Percentiles rank a stretch among this genome's conserved stretches.
Conservation (phyloP, 2,797 vertebrate species). For the Phrynocephalus forsythii region DNA sequence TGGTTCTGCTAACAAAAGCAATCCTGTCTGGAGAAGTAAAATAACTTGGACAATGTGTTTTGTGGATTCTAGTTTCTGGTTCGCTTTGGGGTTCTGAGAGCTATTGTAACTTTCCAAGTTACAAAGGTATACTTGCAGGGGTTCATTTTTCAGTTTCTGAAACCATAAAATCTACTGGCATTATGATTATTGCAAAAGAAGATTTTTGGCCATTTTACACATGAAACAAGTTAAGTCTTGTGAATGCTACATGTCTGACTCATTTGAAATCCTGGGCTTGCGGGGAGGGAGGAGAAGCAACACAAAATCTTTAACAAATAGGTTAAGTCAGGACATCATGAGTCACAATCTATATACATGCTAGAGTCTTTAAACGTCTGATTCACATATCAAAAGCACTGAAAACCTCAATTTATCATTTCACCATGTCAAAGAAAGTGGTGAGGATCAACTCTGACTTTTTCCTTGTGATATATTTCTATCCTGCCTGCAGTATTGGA, state of each 20-base stretch:
- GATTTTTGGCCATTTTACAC: background rate
- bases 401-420: conserved; percentile 2
- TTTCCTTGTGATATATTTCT: conserved; percentile 39
- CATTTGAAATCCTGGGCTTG: background rate
- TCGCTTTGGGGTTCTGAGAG: no score
- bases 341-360: conserved; percentile 8
- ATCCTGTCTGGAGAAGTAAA: no score
- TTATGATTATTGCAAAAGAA: background rate
- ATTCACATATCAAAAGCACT: background rate
- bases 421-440: conserved; percentile 1
- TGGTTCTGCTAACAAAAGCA: no score
- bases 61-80: no score
- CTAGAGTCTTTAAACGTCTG: background rate
- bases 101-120: no score
- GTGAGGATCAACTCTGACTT: conserved; percentile 41
- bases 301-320: conserved; percentile 10
- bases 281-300: no score
- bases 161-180: background rate
- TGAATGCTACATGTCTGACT: conserved; percentile 8
- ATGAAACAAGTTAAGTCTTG: background rate
- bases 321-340: background rate
- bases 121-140: background rate
- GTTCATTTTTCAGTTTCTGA: background rate
- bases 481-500: background rate
- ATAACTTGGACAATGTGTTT: no score